These are phyloP conservation scores for Trachemys scripta DNA, from an alignment of 2,113 vertebrate species.

Conservation along the genomic window DNA sequence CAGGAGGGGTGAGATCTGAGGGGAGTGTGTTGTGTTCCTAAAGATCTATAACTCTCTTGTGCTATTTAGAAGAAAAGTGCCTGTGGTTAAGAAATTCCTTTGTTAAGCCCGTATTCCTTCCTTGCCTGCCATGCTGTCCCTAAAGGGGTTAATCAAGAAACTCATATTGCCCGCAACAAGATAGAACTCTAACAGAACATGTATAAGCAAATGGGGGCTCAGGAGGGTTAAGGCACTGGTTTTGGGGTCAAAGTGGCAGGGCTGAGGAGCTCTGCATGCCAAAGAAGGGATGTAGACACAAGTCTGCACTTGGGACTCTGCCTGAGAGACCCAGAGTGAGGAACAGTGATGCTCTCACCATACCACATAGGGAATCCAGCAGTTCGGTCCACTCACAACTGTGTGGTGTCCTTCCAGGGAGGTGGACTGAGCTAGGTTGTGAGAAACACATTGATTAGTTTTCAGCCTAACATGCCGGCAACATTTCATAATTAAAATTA, in stretches of 20 bases:
- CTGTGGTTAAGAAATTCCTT: neutral
- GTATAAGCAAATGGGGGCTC: neutral
- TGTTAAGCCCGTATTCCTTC: neutral
- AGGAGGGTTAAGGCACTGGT: neutral
- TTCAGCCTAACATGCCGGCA: neutral
- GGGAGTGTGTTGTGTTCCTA: neutral
- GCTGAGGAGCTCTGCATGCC: neutral
- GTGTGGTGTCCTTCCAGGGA: no score
- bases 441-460: neutral
- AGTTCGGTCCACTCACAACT: no score
- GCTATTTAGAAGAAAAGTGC: neutral
- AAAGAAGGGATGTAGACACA: neutral
- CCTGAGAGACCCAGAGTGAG: neutral
- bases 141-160: neutral
- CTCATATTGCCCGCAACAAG: neutral
- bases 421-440: no score
- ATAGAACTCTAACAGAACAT: fast-evolving
- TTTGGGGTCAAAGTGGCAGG: no score
- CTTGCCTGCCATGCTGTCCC: neutral
- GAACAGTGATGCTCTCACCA: no score
- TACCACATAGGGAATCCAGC: no score
- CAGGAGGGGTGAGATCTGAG: neutral
- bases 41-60: neutral
- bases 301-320: neutral
- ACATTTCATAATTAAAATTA: fast-evolving